Conservation (phyloP, 2,797 vertebrate species). For the Oophaga sylvatica region DNA sequence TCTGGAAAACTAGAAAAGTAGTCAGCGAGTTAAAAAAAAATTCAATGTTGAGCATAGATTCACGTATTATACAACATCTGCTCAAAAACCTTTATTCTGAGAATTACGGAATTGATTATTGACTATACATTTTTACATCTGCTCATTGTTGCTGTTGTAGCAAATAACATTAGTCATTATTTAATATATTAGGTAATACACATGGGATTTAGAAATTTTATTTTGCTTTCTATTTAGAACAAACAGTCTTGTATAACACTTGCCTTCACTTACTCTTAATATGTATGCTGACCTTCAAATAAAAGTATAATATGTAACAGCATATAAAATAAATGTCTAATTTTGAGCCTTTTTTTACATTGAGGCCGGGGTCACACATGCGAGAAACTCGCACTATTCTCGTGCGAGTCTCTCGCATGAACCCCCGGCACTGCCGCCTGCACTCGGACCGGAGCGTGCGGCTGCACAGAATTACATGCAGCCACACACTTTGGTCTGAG, state of each 20-base stretch:
- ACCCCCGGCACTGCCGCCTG: no score
- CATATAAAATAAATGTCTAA: no score
- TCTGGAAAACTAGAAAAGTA: conserved; percentile 1
- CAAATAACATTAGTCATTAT: background rate
- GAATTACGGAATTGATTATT: conserved; percentile 19
- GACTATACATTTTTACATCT: conserved; percentile 12
- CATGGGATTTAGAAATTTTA: background rate
- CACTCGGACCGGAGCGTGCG: no score
- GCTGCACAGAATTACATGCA: no score
- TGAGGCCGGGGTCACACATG: no score
- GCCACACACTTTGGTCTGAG: no score
- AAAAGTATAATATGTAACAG: no score
- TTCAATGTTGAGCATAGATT: conserved; percentile 10
- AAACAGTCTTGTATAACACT: background rate
- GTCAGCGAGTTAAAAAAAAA: conserved; percentile 1
- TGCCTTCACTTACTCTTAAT: background rate
- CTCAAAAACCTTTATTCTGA: conserved; percentile 15
- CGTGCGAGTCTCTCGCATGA: no score
- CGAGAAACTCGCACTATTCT: no score
- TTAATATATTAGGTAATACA: background rate
- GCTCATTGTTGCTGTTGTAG: background rate
- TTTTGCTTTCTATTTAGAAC: background rate
- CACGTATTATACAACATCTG: conserved; percentile 28
- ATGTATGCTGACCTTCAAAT: no score
- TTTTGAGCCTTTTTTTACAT: no score